A percentile compares a stretch with the other conserved stretches of the same genome.
Conservation (phyloP, 2,113 vertebrate genomes). For the Silurus meridionalis region DNA sequence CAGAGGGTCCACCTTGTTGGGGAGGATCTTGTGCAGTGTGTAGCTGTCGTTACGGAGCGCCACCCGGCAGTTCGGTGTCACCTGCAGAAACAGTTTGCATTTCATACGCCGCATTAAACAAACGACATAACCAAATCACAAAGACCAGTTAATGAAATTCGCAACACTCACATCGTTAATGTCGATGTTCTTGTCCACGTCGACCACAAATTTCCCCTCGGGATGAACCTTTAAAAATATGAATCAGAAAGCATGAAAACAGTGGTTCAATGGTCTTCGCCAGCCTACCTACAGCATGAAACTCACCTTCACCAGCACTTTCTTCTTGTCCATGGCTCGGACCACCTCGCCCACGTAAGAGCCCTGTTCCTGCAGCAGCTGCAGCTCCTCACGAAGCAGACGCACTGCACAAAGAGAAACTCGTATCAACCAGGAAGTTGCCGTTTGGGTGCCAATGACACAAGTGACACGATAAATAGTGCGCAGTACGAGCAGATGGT, state of each 20-base stretch:
- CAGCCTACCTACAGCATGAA: neutral
- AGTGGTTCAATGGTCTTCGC: neutral
- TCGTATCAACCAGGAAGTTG: neutral
- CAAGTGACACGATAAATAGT: neutral
- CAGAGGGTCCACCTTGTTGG: constrained; percentile 96
- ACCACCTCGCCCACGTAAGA: constrained; percentile 98
- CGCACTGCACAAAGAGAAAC: constrained; percentile 73
- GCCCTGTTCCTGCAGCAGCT: constrained; percentile 96
- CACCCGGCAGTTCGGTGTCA: constrained; percentile 95
- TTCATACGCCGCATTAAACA: neutral
- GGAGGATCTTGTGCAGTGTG: constrained; percentile 96
- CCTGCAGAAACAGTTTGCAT: constrained; percentile 67
- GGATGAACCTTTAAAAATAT: constrained; percentile 84
- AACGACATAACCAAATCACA: neutral
- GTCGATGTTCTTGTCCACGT: constrained; percentile 98
- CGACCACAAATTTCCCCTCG: constrained; percentile 97
- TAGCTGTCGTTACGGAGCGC: constrained; percentile 97
- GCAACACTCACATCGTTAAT: constrained; percentile 90
- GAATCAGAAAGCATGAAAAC: neutral
- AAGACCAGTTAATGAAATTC: neutral
- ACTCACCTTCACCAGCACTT: constrained; percentile 93
- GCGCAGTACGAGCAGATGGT: neutral
- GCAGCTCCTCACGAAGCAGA: constrained; percentile 91
- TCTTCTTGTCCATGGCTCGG: constrained; percentile 99
- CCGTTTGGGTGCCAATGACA: no score